These are phyloP conservation scores for cattle (Bos taurus) DNA, from an alignment of 2,113 vertebrate species.

Conservation along the genomic window ARS-UCD2.0 NC_037330.1:88972501-88973000, in stretches of 20 bases:
- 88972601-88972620: neutral
- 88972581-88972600: neutral
- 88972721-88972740: neutral
- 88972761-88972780: rapidly evolving
- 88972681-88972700: neutral
- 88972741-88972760: neutral
- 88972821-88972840: neutral
- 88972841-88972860: neutral
- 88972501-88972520: neutral
- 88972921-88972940: neutral
- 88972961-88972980: neutral
- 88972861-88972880: neutral
- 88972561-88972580: neutral
- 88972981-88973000: neutral
- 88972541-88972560: neutral
- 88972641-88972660: neutral
- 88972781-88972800: neutral
- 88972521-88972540: neutral
- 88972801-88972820: too few species aligned
- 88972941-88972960: neutral
- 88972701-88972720: neutral
- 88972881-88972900: neutral
- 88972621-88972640: neutral
- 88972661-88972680: neutral
- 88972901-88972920: neutral